These are phyloP conservation scores for Leptopilina drosophilae DNA, from an alignment of 2,888 invertebrate species.

Conservation along the genomic window DNA sequence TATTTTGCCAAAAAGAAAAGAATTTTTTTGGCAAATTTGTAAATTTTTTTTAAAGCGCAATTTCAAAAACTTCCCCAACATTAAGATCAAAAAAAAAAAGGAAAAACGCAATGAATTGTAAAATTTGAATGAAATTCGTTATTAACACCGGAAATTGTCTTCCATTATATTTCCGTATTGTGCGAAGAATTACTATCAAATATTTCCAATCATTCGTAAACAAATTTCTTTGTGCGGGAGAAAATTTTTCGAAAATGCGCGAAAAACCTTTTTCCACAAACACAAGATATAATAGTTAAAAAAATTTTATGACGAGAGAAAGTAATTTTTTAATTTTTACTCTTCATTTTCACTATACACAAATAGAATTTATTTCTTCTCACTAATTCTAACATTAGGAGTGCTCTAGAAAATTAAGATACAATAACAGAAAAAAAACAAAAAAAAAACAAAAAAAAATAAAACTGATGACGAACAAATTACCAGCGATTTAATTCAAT, in stretches of 20 bases:
- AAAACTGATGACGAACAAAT: conserved; percentile 18
- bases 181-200: conserved; percentile 15
- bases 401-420: not conserved
- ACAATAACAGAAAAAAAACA: not conserved
- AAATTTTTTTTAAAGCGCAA: no score
- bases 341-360: not conserved
- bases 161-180: conserved; percentile 25
- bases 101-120: not conserved
- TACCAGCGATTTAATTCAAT: conserved; percentile 16
- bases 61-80: not conserved
- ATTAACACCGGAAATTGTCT: conserved; percentile 14
- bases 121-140: not conserved
- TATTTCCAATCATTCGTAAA: not conserved
- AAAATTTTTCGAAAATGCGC: not conserved
- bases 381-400: no score
- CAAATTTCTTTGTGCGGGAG: not conserved
- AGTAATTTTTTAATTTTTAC: not conserved
- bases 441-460: not conserved
- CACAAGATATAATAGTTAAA: not conserved
- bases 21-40: no score
- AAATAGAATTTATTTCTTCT: not conserved
- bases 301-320: not conserved
- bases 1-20: no score
- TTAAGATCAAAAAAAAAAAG: not conserved
- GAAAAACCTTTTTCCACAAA: not conserved